A percentile compares a stretch with the other conserved stretches of the same genome.
phyloP scores from a whole-genome alignment of 2,797 vertebrate genomes.

The Lycodopsis pacificus region DNA sequence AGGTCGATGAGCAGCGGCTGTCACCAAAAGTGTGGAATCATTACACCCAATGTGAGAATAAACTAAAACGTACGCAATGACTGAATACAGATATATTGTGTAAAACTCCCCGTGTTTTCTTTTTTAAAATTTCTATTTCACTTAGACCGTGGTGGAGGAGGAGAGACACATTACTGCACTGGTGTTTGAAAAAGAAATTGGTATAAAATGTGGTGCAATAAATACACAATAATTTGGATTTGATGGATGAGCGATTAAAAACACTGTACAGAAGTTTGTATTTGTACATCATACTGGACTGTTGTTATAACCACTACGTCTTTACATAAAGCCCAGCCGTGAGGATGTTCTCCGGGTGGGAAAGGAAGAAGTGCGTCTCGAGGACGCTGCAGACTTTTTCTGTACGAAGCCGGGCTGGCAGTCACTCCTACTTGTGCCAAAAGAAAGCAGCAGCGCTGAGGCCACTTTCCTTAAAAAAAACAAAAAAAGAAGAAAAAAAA shows the following conservation, averaged over 20 bases:
- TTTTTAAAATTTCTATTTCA: slow-evolving; percentile 61
- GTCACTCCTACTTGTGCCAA: slow-evolving; percentile 64
- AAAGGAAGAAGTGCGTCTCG: slow-evolving; percentile 52
- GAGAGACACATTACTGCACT: slow-evolving; percentile 75
- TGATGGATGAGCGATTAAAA: slow-evolving; percentile 83
- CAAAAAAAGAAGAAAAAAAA: slow-evolving; percentile 41
- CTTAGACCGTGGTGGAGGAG: slow-evolving; percentile 56
- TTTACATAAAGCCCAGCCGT: slow-evolving; percentile 65
- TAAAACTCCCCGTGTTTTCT: slow-evolving; percentile 62
- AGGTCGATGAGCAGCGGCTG: slow-evolving; percentile 72
- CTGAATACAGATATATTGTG: slow-evolving; percentile 72
- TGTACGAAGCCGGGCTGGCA: slow-evolving; percentile 55
- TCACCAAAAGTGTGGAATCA: slow-evolving; percentile 79
- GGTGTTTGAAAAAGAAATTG: slow-evolving; percentile 69
- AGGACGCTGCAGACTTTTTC: slow-evolving; percentile 35
- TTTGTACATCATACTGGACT: slow-evolving; percentile 79
- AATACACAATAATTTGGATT: slow-evolving; percentile 78
- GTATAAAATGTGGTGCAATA: slow-evolving; percentile 82
- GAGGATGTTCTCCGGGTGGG: slow-evolving; percentile 58
- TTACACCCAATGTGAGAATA: slow-evolving; percentile 74
- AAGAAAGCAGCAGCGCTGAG: slow-evolving; percentile 16
- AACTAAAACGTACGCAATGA: slow-evolving; percentile 57
- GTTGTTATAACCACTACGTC: slow-evolving; percentile 65
- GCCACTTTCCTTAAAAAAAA: slow-evolving; percentile 43
- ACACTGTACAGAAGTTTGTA: slow-evolving; percentile 81